Evolutionary conservation across 2,797 vertebrate genomes (phyloP).

Genomic region (Delichon dasypus): DNA sequence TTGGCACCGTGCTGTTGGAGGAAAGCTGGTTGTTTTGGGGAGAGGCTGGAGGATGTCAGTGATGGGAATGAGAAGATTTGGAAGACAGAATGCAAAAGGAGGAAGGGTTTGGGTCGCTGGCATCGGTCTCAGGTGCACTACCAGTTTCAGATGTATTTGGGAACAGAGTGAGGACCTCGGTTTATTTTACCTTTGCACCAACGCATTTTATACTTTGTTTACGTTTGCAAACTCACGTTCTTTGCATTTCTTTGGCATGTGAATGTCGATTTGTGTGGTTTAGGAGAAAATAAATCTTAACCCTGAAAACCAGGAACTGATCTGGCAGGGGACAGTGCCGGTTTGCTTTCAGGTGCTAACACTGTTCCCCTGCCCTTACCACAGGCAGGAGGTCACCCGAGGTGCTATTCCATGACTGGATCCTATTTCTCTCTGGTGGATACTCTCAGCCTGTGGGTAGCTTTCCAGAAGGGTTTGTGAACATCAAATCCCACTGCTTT

Average conservation of each 20-base stretch:
- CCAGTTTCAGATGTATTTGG: background rate
- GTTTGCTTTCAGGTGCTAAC: background rate
- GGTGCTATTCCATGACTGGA: background rate
- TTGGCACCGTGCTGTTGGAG: background rate
- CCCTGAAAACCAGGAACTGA: background rate
- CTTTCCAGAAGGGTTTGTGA: background rate
- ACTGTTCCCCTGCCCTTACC: background rate
- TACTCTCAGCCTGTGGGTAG: background rate
- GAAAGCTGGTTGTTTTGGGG: background rate
- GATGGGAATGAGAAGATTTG: background rate
- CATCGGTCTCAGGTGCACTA: accelerated
- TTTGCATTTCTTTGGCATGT: background rate
- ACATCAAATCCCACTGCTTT: background rate
- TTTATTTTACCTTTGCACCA: background rate
- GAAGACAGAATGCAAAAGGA: background rate
- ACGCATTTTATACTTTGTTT: no score
- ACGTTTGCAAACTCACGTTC: background rate
- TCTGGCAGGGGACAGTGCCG: background rate
- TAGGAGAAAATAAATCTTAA: background rate
- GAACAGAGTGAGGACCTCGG: background rate
- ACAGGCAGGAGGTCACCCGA: background rate
- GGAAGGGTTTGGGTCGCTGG: background rate
- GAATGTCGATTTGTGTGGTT: background rate
- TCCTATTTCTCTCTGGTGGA: background rate
- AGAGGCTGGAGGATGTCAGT: background rate